Percentiles rank a stretch among this genome's conserved stretches.
These are phyloP conservation scores for Neosilurus hyrtlii DNA, from an alignment of 2,797 vertebrate genomes.

Conservation along the genomic window DNA sequence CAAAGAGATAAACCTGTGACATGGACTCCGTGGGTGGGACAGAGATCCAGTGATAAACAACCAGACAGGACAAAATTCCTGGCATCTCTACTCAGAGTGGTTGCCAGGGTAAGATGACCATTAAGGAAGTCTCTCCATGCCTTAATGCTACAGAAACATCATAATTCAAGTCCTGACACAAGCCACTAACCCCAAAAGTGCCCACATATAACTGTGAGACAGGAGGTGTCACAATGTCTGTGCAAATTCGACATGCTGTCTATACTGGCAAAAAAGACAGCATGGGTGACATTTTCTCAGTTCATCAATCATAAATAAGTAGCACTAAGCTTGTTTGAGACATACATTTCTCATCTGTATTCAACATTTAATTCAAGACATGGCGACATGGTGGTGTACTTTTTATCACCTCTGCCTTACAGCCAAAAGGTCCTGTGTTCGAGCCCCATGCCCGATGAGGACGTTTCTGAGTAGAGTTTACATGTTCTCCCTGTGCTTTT, in stretches of 20 bases:
- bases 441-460: too few species aligned
- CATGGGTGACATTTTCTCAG: constrained; percentile 35
- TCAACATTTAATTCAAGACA: background rate
- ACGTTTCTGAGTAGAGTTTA: too few species aligned
- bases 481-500: too few species aligned
- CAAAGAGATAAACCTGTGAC: constrained; percentile 20
- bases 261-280: constrained; percentile 14
- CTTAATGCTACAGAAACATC: constrained; percentile 8
- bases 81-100: constrained; percentile 45
- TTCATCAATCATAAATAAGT: constrained; percentile 37
- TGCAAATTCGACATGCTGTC: constrained; percentile 37
- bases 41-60: constrained; percentile 29
- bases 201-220: constrained; percentile 35
- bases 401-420: too few species aligned
- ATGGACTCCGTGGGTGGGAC: background rate
- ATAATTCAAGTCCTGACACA: constrained; percentile 44
- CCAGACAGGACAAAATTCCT: constrained; percentile 40
- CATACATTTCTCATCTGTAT: constrained; percentile 17
- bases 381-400: too few species aligned
- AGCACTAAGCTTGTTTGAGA: constrained; percentile 17
- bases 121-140: constrained; percentile 40
- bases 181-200: constrained; percentile 40
- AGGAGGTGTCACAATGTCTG: constrained; percentile 30
- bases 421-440: too few species aligned
- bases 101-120: constrained; percentile 44